Evolutionary conservation across 2,888 invertebrate genomes (phyloP).

Genomic region (Camponotus fellah): DNA sequence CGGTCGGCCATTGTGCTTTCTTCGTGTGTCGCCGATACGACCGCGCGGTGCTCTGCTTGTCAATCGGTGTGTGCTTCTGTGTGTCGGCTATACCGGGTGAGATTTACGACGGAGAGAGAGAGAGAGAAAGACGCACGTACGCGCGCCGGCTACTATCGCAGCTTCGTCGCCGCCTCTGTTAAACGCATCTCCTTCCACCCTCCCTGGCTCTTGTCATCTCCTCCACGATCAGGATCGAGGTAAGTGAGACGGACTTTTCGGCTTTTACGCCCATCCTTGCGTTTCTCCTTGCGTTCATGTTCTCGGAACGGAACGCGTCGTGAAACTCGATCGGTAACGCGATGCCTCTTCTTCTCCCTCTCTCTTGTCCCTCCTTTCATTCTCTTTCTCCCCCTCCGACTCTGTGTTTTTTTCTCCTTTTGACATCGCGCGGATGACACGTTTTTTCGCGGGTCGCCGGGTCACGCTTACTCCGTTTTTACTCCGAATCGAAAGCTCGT

Average conservation of each 20-base stretch:
- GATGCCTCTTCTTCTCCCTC: slow-evolving; percentile 12
- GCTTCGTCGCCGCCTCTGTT: not conserved
- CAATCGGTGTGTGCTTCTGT: slow-evolving; percentile 34
- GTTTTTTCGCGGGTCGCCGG: slow-evolving; percentile 8
- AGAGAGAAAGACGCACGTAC: not conserved
- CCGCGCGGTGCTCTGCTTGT: slow-evolving; percentile 70
- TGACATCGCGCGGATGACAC: slow-evolving; percentile 19
- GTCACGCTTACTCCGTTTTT: not conserved
- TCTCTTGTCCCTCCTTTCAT: not conserved
- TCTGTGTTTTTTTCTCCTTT: not conserved
- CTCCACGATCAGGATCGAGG: not conserved
- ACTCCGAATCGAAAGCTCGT: not conserved
- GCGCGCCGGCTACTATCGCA: slow-evolving; percentile 8
- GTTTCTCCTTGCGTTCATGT: slow-evolving; percentile 47
- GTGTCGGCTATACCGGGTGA: slow-evolving; percentile 59
- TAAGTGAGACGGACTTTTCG: slow-evolving; percentile 8
- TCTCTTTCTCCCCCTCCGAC: not conserved
- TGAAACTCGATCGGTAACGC: slow-evolving; percentile 70
- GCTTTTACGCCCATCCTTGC: slow-evolving; percentile 67
- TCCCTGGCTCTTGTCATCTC: not conserved
- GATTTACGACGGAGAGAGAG: not conserved
- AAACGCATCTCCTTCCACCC: not conserved
- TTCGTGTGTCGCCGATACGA: slow-evolving; percentile 64
- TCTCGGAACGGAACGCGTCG: slow-evolving; percentile 46
- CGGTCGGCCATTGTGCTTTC: slow-evolving; percentile 82